phyloP scores from a whole-genome alignment of 2,888 invertebrate genomes.

The Drosophila quasianomalipes region DNA sequence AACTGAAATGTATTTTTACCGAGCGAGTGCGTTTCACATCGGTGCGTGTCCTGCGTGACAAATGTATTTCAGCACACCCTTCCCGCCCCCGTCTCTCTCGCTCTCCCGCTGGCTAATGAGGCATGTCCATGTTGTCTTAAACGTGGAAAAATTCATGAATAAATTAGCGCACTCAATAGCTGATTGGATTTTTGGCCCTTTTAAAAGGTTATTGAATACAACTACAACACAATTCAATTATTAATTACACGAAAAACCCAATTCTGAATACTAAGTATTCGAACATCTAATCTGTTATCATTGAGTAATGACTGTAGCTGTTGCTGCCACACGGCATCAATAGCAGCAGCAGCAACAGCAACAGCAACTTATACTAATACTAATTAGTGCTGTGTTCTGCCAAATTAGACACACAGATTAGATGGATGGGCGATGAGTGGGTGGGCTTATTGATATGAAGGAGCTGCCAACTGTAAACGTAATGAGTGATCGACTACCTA shows the following conservation, averaged over 20 bases:
- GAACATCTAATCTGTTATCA: conserved; percentile 24
- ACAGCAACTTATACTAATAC: conserved; percentile 1
- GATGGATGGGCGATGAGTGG: conserved; percentile 22
- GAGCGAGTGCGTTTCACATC: conserved; percentile 22
- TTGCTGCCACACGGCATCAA: conserved; percentile 10
- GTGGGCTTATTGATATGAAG: background rate
- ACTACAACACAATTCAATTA: conserved; percentile 61
- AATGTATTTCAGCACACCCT: conserved; percentile 14
- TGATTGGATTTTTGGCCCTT: conserved; percentile 62
- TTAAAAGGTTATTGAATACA: conserved; percentile 41
- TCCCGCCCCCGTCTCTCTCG: too few relatives aligned
- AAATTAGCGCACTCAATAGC: conserved; percentile 69
- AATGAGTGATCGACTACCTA: background rate
- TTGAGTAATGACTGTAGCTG: conserved; percentile 35
- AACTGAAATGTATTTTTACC: conserved; percentile 22
- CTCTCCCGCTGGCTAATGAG: conserved; percentile 32
- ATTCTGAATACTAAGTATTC: conserved; percentile 1
- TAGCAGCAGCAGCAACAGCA: background rate
- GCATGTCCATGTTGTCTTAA: conserved; percentile 15
- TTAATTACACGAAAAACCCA: conserved; percentile 42
- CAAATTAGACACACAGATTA: conserved; percentile 66
- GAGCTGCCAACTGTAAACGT: background rate
- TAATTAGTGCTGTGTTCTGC: conserved; percentile 63
- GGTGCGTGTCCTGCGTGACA: conserved; percentile 53
- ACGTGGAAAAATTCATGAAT: conserved; percentile 61